Evolutionary conservation across 2,888 invertebrate genomes (phyloP), one percentile per base, ranked within the genome.

Genomic region (Pseudococcus jackbeardsleyi): DNA sequence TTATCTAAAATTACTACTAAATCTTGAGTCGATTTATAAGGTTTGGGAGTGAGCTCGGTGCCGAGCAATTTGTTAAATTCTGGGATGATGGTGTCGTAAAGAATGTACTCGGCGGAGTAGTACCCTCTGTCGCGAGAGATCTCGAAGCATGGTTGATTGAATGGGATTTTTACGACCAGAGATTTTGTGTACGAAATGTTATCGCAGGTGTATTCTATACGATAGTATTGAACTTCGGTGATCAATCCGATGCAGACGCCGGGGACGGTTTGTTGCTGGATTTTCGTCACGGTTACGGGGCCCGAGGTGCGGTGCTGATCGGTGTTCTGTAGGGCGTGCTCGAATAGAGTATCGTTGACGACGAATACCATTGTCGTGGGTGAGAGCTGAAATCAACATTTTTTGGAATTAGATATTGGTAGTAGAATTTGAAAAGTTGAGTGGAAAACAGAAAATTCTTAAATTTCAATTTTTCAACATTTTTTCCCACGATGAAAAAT

Each of bases 61-160:
- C 11, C 19, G 19, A 82, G 72, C 15, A 72, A 19, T 82, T 82
- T n/a, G 79, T 42, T 42, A 0, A 82, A 11, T 46, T 82, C 79
- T 11, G 79, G 79, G n/a, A 82, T 46, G 19, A 82, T 82, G 0
- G 19, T 46, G 19, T 82, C 46, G 79, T 82, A 82, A 4, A 82
- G 2, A 1, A 46, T n/a, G 79, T 82, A 82, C 46, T 82, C 79
- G n/a, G 42, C 11, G 5, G n/a, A 11, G 79, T 82, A 82, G 46
- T 82, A 82, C 0, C 79, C 79, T 42, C 79, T n/a, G 0, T 42
- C 22, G 4, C 46, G 39, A 19, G 79, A 82, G 11, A 82, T 82
- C 46, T 82, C 79, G 79, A 82, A 82, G 79, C 79, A 82, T 1
- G 79, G 42, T 82, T 82, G 46, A n/a, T 82, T 46, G 17, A 82